phyloP scores from a whole-genome alignment of 2,888 invertebrate genomes.

The Halictus quadricinctus region DNA sequence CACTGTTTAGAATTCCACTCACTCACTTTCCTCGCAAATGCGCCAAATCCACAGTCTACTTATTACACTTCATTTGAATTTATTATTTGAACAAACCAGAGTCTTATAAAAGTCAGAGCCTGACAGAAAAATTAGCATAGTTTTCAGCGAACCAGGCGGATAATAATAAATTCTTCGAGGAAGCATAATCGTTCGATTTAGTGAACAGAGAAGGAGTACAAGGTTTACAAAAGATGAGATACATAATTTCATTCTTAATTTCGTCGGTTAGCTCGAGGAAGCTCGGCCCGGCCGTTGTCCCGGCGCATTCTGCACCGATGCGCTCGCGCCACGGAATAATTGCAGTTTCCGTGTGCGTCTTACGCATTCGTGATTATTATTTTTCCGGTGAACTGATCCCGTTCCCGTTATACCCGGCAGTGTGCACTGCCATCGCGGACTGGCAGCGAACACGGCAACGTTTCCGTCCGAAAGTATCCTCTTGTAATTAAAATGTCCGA shows the following conservation, averaged over 20 bases:
- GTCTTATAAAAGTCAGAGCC: background rate
- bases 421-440: background rate
- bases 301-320: conserved; percentile 25
- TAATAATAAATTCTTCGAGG: background rate
- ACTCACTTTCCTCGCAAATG: background rate
- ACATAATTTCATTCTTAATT: conserved; percentile 12
- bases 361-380: conserved; percentile 50
- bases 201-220: background rate
- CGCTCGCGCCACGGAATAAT: conserved; percentile 42
- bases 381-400: conserved; percentile 42
- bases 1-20: background rate
- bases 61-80: background rate
- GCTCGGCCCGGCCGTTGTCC: conserved; percentile 1
- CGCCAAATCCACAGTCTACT: background rate
- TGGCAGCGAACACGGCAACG: background rate
- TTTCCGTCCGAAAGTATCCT: background rate
- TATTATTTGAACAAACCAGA: background rate
- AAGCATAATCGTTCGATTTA: background rate
- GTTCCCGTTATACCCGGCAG: conserved; percentile 39
- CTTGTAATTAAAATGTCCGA: background rate
- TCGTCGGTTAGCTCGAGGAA: conserved; percentile 2
- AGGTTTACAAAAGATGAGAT: background rate
- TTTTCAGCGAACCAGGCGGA: background rate
- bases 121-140: background rate
- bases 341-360: conserved; percentile 40